These are phyloP conservation scores for Sphaeridia pumilis DNA, from an alignment of 2,888 invertebrate genomes.

Conservation along the genomic window DNA sequence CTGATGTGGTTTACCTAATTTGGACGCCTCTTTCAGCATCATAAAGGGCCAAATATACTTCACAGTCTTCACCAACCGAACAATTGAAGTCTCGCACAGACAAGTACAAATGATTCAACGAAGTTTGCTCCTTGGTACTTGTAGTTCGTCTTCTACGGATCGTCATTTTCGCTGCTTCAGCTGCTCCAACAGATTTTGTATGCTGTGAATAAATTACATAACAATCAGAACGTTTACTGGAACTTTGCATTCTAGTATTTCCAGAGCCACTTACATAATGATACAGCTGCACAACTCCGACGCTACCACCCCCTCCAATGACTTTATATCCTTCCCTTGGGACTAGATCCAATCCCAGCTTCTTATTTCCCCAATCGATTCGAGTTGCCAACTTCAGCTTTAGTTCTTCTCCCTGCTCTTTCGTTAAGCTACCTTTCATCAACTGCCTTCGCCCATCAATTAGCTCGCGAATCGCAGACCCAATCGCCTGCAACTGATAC, in stretches of 20 bases:
- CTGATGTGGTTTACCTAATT: slow-evolving; percentile 45
- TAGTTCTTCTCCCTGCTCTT: slow-evolving; percentile 76
- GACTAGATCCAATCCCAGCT: slow-evolving; percentile 80
- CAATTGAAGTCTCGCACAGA: slow-evolving; percentile 81
- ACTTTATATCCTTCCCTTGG: slow-evolving; percentile 79
- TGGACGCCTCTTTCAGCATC: slow-evolving; percentile 65
- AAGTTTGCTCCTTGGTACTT: not conserved
- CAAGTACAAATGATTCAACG: slow-evolving; percentile 70
- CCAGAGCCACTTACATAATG: slow-evolving; percentile 46
- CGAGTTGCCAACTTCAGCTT: slow-evolving; percentile 77
- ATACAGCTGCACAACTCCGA: slow-evolving; percentile 79
- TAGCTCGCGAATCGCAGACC: slow-evolving; percentile 81
- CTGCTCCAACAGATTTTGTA: slow-evolving; percentile 26
- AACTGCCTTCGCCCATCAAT: slow-evolving; percentile 73
- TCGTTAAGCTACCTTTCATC: slow-evolving; percentile 75
- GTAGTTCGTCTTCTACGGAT: slow-evolving; percentile 35
- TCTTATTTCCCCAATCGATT: slow-evolving; percentile 93
- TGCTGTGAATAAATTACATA: too few species aligned
- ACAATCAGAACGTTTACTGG: not conserved
- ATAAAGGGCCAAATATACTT: slow-evolving; percentile 74
- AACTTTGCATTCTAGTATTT: not conserved
- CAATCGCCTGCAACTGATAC: slow-evolving; percentile 43
- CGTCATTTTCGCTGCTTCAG: slow-evolving; percentile 45
- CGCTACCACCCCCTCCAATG: slow-evolving; percentile 69
- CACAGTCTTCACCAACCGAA: slow-evolving; percentile 75